Base-by-base conservation (phyloP, 2,888 invertebrate genomes). In the Cantharis nigra region DNA sequence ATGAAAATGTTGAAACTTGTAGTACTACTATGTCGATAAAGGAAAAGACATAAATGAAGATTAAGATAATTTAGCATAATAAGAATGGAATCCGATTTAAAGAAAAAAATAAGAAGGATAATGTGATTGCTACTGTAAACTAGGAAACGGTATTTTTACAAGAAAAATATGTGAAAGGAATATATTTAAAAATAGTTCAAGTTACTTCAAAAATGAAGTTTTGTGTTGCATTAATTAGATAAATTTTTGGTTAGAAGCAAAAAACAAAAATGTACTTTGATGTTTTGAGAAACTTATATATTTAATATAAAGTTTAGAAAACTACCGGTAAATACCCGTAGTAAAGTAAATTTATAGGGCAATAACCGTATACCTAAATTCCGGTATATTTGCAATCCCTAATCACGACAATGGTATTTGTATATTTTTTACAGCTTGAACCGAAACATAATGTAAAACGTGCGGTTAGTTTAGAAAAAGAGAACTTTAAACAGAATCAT, bases 401-500 rank as follows among this genome's bases (percentile, higher is more conserved):
- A 49, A 49, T 49, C 49, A 49, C 49, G 49, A 49, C 49, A 49
- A n/a, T n/a, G n/a, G n/a, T 49, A 49, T 49, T 49, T 49, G 49
- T 49, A n/a, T n/a, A 49, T 67, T 67, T 64, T 69, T 76, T 76
- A 72, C 75, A 75, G 64, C 65, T 71, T 73, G 65, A 78, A 70
- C 75, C 73, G 49, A 63, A 76, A 73, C 62, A 73, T 73, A 49
- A 76, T 70, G 67, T 63, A 74, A 71, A 64, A 78, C 75, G 75
- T 75, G 76, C 26, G 69, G 78, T 73, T 76, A 70, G 49, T 73
- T 26, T 71, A 73, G 74, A 81, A 77, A 81, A 72, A 75, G 80
- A 78, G 75, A 77, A 75, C 73, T 75, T 77, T 72, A 83, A 83
- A 83, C 82, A 83, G 83, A 83, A 82, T 78, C 80, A 82, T 83